These are phyloP conservation scores for Macrostomum lignano DNA, from an alignment of 1,140 invertebrate genomes.

Conservation along the genomic window DNA sequence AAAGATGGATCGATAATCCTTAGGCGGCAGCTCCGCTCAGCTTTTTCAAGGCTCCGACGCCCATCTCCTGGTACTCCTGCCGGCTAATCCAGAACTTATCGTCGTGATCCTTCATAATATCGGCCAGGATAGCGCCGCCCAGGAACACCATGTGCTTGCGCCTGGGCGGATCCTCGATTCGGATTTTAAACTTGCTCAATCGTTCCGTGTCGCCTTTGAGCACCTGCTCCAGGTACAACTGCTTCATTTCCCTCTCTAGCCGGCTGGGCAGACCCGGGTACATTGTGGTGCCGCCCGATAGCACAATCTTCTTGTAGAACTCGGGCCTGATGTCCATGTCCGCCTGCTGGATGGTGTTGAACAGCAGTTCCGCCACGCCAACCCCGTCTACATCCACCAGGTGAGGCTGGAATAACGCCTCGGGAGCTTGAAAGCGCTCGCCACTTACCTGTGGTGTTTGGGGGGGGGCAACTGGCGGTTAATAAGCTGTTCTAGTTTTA, in stretches of 20 bases:
- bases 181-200: conserved; percentile 93
- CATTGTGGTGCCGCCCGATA: conserved; percentile 95
- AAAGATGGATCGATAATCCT: too few relatives aligned
- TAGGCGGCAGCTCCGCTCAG: too few relatives aligned
- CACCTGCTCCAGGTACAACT: conserved; percentile 77
- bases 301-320: conserved; percentile 88
- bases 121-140: conserved; percentile 81
- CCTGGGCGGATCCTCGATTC: conserved; percentile 85
- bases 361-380: conserved; percentile 86
- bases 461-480: too few relatives aligned
- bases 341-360: conserved; percentile 50
- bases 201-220: conserved; percentile 72
- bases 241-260: conserved; percentile 85
- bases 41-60: conserved; percentile 15
- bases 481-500: too few relatives aligned
- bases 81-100: conserved; percentile 67
- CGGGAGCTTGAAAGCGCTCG: conserved; percentile 86
- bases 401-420: conserved; percentile 90
- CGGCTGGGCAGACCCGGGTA: conserved; percentile 90
- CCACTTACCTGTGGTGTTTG: too few relatives aligned
- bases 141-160: conserved; percentile 99
- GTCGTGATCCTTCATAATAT: conserved; percentile 86
- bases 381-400: conserved; percentile 25
- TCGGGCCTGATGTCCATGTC: conserved; percentile 61
- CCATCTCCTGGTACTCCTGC: conserved; percentile 75